Percentiles rank a stretch among this genome's conserved stretches.
These are phyloP conservation scores for Drosophila orosa DNA, from an alignment of 1,140 invertebrate genomes.

Conservation along the genomic window DNA sequence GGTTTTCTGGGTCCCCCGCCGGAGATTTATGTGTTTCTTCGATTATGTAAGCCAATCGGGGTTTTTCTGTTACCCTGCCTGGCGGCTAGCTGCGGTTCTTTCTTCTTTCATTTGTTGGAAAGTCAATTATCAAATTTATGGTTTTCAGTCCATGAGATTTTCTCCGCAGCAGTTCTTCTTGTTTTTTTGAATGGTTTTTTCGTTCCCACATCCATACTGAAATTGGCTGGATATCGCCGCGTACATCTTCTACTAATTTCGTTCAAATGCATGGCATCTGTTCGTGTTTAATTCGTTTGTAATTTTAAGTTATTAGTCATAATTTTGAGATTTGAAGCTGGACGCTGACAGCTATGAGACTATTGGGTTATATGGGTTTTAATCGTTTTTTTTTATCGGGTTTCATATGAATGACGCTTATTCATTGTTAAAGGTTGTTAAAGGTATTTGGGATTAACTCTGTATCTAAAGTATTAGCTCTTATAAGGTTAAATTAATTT, in stretches of 20 bases:
- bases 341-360: constrained; percentile 50
- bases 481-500: not conserved
- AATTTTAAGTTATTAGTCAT: constrained; percentile 78
- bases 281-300: constrained; percentile 67
- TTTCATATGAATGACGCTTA: constrained; percentile 5
- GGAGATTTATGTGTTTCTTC: constrained; percentile 77
- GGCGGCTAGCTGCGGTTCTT: constrained; percentile 39
- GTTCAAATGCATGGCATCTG: constrained; percentile 54
- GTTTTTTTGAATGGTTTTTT: constrained; percentile 43
- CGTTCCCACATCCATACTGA: constrained; percentile 54
- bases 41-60: constrained; percentile 72
- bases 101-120: constrained; percentile 52
- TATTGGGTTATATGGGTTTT: constrained; percentile 45
- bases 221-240: constrained; percentile 26
- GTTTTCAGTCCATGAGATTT: constrained; percentile 56
- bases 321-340: constrained; percentile 64
- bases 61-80: constrained; percentile 15
- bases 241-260: constrained; percentile 24
- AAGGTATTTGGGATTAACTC: not conserved
- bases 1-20: constrained; percentile 38
- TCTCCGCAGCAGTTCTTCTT: constrained; percentile 52
- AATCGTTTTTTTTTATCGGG: constrained; percentile 23
- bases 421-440: not conserved
- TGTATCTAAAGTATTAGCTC: not conserved
- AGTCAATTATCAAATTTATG: constrained; percentile 82